phyloP scores from a whole-genome alignment of 1,140 invertebrate genomes.

The Cepaea nemoralis region DNA sequence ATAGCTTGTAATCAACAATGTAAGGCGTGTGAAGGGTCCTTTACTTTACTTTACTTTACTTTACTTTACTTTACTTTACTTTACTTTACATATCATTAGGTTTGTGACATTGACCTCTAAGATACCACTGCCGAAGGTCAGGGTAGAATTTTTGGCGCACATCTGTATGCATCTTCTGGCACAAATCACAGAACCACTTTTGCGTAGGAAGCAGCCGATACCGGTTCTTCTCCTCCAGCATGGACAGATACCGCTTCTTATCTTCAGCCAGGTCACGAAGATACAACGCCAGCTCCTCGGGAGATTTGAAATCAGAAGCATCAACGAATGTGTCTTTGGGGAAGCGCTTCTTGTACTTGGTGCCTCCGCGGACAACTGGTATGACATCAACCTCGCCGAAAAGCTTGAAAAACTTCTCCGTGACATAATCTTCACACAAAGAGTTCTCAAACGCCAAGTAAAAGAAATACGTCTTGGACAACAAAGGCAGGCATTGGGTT shows the following conservation, averaged over 20 bases:
- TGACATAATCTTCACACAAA: conserved; percentile 95
- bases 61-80: too few relatives aligned
- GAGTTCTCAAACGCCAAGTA: conserved; percentile 81
- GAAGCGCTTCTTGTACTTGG: conserved; percentile 4
- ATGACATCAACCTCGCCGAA: conserved; percentile 34
- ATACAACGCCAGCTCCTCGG: conserved; percentile 31
- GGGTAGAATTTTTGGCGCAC: not conserved
- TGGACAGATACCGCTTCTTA: conserved; percentile 23
- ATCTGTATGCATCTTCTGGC: not conserved
- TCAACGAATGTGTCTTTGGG: conserved; percentile 36
- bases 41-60: too few relatives aligned
- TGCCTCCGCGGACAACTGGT: conserved; percentile 30
- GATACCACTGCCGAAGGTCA: not conserved
- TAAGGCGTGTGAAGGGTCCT: too few relatives aligned
- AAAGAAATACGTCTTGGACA: conserved; percentile 54
- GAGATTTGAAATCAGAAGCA: conserved; percentile 42
- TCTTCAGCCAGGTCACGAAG: conserved; percentile 23
- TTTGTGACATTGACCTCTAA: not conserved
- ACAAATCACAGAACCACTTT: not conserved
- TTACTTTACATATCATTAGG: not conserved
- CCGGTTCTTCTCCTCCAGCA: conserved; percentile 27
- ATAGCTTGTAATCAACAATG: too few relatives aligned
- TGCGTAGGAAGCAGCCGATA: not conserved
- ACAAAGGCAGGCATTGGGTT: conserved; percentile 28
- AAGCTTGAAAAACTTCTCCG: conserved; percentile 89